Percentiles rank a stretch among this genome's conserved stretches.
Evolutionary conservation across 2,888 invertebrate species (phyloP).

Genomic region (Venusia cambrica): DNA sequence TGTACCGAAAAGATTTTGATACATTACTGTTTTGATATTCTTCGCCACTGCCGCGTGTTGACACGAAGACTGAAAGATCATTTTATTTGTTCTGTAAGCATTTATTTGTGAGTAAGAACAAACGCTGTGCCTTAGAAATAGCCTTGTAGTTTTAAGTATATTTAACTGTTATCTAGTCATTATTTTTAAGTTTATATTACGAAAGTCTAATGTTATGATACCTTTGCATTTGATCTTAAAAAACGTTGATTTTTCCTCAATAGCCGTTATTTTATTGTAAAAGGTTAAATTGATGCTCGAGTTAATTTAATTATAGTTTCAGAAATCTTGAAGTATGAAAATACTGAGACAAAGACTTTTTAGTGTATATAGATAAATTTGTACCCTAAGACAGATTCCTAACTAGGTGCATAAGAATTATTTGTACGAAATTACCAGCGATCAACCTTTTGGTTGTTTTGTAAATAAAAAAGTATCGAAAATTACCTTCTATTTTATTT

Average conservation of each 20-base stretch:
- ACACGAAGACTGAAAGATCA: conserved; percentile 74
- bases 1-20: no score
- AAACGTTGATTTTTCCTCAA: no score
- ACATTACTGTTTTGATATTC: background rate
- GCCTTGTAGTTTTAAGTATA: conserved; percentile 44
- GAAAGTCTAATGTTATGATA: conserved; percentile 28
- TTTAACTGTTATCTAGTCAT: conserved; percentile 76
- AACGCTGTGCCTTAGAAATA: conserved; percentile 74
- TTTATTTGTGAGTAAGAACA: conserved; percentile 64
- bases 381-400: conserved; percentile 77
- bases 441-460: conserved; percentile 44
- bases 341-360: conserved; percentile 69
- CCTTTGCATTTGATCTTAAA: conserved; percentile 23
- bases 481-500: conserved; percentile 9
- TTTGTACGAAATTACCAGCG: conserved; percentile 41
- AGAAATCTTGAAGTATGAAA: conserved; percentile 19
- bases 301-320: no score
- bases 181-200: conserved; percentile 49
- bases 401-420: conserved; percentile 52
- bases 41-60: conserved; percentile 54
- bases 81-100: conserved; percentile 68
- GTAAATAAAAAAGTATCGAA: conserved; percentile 30
- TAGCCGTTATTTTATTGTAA: no score
- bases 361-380: conserved; percentile 57
- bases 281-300: no score